phyloP scores from a whole-genome alignment of 2,797 vertebrate species.

The Mormyrops boulengeri region DNA sequence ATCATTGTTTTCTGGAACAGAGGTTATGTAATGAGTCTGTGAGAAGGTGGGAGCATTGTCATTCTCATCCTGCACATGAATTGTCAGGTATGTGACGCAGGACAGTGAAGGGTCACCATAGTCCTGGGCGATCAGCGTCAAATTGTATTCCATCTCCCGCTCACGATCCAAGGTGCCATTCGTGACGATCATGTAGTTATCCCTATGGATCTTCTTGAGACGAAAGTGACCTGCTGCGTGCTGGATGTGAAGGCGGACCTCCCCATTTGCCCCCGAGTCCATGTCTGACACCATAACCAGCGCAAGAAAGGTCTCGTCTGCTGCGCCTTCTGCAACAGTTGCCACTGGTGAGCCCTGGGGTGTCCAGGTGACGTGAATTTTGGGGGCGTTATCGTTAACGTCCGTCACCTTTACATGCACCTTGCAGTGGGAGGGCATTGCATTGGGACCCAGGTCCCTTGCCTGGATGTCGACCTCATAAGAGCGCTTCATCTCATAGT shows the following conservation, averaged over 20 bases:
- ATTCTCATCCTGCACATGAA: constrained; percentile 76
- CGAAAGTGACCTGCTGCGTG: constrained; percentile 70
- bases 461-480: constrained; percentile 81
- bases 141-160: constrained; percentile 67
- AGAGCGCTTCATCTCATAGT: constrained; percentile 70
- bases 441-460: constrained; percentile 75
- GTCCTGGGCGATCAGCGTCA: constrained; percentile 71
- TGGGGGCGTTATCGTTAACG: constrained; percentile 77
- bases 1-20: constrained; percentile 70
- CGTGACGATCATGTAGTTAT: constrained; percentile 81
- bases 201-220: constrained; percentile 70
- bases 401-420: constrained; percentile 77
- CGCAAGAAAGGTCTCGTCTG: constrained; percentile 78
- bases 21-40: constrained; percentile 55
- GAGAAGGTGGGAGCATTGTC: constrained; percentile 82
- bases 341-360: constrained; percentile 55
- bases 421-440: constrained; percentile 82
- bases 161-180: constrained; percentile 76
- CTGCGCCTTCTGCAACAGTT: constrained; percentile 70
- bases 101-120: constrained; percentile 66
- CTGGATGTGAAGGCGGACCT: constrained; percentile 65
- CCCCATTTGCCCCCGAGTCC: constrained; percentile 75
- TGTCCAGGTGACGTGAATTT: constrained; percentile 75
- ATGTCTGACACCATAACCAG: constrained; percentile 78
- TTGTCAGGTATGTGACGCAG: constrained; percentile 62